phyloP scores from a whole-genome alignment of 1,140 invertebrate species.

The Hycleus phaleratus region DNA sequence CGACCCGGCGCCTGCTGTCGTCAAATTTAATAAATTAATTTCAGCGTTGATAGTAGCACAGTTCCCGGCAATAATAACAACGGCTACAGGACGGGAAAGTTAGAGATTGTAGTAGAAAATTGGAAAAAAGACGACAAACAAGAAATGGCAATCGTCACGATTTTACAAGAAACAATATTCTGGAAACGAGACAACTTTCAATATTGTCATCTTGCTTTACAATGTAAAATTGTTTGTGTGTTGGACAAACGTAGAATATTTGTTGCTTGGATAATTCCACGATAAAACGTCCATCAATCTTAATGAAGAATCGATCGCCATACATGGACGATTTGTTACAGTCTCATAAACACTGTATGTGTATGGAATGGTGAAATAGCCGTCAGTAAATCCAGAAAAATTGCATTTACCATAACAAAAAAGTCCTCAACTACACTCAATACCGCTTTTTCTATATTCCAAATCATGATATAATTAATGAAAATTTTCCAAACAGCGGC shows the following conservation, averaged over 20 bases:
- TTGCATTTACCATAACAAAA: no score
- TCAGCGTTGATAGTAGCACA: no score
- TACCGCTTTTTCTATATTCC: no score
- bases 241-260: neutral
- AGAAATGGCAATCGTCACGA: constrained; percentile 11
- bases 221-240: neutral
- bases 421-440: no score
- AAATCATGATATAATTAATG: no score
- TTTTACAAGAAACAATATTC: constrained; percentile 7
- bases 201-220: neutral
- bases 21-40: constrained; percentile 7
- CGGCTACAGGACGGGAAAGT: neutral
- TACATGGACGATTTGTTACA: constrained; percentile 30
- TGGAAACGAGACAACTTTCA: neutral
- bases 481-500: no score
- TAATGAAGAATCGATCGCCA: constrained; percentile 30
- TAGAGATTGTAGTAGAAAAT: neutral
- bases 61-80: constrained; percentile 2
- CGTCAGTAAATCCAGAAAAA: no score
- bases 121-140: neutral
- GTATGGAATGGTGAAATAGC: constrained; percentile 13
- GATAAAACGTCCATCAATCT: constrained; percentile 24
- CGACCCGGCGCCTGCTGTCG: neutral
- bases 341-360: constrained; percentile 26
- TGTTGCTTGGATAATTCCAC: constrained; percentile 3